Evolutionary conservation across 2,797 vertebrate species (phyloP).

Genomic region (Poeciliopsis infans): DNA sequence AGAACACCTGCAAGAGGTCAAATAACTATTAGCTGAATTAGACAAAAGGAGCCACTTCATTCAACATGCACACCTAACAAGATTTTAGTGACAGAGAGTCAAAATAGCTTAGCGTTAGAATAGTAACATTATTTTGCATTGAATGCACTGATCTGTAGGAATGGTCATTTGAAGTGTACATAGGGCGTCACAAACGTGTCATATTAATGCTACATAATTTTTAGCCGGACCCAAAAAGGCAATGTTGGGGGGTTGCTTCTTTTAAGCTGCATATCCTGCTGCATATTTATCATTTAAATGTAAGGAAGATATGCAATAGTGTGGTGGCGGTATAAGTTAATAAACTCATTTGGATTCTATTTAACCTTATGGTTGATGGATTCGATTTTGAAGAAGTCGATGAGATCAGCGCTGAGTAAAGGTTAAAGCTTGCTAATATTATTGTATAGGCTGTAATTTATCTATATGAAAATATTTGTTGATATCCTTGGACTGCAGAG

Average conservation of each 20-base stretch:
- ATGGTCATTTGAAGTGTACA: background rate
- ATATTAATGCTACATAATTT: background rate
- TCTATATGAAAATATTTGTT: slow-evolving; percentile 32
- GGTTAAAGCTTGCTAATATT: background rate
- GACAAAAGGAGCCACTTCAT: background rate
- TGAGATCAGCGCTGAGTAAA: background rate
- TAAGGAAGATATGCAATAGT: background rate
- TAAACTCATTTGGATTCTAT: background rate
- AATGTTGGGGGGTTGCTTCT: background rate
- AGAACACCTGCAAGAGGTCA: no score
- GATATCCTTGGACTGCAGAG: slow-evolving; percentile 15
- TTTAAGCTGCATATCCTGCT: background rate
- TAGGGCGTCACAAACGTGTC: background rate
- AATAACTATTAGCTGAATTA: no score
- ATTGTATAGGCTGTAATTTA: slow-evolving; percentile 26
- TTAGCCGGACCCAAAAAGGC: background rate
- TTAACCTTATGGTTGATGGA: background rate
- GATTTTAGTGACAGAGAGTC: background rate
- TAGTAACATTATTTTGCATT: background rate
- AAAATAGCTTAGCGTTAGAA: background rate
- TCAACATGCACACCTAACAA: background rate
- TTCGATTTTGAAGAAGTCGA: background rate
- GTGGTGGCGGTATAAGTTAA: background rate
- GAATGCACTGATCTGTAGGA: background rate
- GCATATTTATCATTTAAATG: background rate